Conservation (phyloP, 2,113 vertebrate species). For the Noturus placidus region DNA sequence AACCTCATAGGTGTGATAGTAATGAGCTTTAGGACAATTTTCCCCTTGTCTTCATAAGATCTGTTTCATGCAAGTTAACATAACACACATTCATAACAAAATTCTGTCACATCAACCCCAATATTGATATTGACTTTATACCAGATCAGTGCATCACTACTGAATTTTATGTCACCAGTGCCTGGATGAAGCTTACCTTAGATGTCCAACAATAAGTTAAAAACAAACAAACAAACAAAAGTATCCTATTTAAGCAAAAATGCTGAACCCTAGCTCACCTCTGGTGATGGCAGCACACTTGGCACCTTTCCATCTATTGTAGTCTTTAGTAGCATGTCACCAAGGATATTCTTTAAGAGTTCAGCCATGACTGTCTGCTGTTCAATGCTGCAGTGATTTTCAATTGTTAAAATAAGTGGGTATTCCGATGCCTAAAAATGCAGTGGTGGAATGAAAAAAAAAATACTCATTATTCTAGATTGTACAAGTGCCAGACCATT, state of each 20-base stretch:
- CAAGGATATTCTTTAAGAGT: conserved; percentile 80
- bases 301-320: conserved; percentile 70
- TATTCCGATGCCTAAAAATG: conserved; percentile 78
- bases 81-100: not conserved
- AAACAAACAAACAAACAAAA: not conserved
- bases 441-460: not conserved
- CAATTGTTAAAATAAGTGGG: conserved; percentile 87
- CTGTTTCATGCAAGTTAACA: not conserved
- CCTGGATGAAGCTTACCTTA: not conserved
- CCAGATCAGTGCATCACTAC: not conserved
- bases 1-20: not conserved
- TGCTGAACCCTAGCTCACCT: conserved; percentile 69
- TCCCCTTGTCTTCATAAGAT: not conserved
- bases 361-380: conserved; percentile 82
- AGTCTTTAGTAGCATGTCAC: conserved; percentile 75
- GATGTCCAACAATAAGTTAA: not conserved
- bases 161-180: not conserved
- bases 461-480: not conserved
- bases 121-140: not conserved
- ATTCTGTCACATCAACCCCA: not conserved
- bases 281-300: conserved; percentile 81
- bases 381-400: conserved; percentile 90
- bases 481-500: not conserved
- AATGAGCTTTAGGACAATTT: not conserved
- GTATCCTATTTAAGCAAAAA: not conserved